phyloP scores from a whole-genome alignment of 1,140 invertebrate species.

The Idris sp. region DNA sequence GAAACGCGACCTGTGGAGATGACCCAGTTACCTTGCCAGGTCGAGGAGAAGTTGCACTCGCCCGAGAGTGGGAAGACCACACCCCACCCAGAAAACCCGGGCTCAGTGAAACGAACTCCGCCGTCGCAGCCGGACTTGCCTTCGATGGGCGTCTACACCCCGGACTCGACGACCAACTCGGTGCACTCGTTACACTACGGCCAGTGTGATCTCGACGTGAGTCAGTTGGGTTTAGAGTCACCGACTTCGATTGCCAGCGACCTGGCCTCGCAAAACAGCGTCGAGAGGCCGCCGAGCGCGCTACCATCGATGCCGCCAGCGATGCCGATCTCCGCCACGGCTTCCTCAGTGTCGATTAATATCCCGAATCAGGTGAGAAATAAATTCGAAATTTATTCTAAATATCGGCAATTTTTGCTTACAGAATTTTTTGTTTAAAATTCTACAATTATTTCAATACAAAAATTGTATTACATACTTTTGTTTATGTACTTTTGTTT shows the following conservation, averaged over 20 bases:
- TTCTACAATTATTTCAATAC: too few species aligned
- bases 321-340: slow-evolving; percentile 69
- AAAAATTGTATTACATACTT: slow-evolving; percentile 4
- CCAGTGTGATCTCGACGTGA: slow-evolving; percentile 89
- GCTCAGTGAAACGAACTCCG: slow-evolving; percentile 79
- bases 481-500: too few species aligned
- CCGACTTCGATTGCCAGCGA: slow-evolving; percentile 92
- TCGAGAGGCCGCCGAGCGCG: slow-evolving; percentile 80
- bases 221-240: slow-evolving; percentile 89
- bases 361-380: slow-evolving; percentile 63
- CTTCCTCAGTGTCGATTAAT: slow-evolving; percentile 68
- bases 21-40: slow-evolving; percentile 65
- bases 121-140: slow-evolving; percentile 82
- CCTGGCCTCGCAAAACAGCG: slow-evolving; percentile 86
- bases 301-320: slow-evolving; percentile 72
- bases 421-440: too few species aligned
- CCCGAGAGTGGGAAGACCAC: slow-evolving; percentile 81
- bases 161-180: slow-evolving; percentile 90
- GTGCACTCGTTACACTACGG: slow-evolving; percentile 89
- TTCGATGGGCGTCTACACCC: slow-evolving; percentile 89
- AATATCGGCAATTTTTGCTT: too few species aligned
- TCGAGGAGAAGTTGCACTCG: slow-evolving; percentile 74
- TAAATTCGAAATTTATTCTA: too few species aligned
- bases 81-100: slow-evolving; percentile 79
- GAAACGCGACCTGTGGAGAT: slow-evolving; percentile 62